Evolutionary conservation across 2,797 vertebrate genomes (phyloP), one percentile per base, ranked within the genome.

Genomic region (Myotis planiceps): DNA sequence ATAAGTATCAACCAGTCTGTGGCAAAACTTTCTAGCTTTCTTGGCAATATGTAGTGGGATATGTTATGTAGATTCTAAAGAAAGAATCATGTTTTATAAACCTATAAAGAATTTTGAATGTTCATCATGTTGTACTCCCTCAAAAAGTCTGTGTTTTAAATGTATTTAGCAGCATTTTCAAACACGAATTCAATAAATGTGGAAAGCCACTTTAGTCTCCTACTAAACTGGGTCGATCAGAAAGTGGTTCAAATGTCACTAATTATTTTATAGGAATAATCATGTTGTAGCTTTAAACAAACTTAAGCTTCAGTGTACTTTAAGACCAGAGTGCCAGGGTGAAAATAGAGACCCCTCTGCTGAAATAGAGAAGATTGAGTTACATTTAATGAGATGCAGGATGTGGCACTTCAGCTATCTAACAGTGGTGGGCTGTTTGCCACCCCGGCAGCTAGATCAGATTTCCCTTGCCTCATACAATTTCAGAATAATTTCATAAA

Each of bases 401-500:
- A 97, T 92, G 90, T 78, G 90, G 97, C 97, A 96, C 97, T 92
- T 92, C 85, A 97, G 97, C 98, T 96, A 97, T 97, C 96, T 97
- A 87, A 92, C 83, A 91, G 94, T 32, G 82, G 84, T n/a, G 47
- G 84, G 42, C 96, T 96, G 92, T 91, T 95, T 97, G 97, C 96
- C 98, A 93, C 94, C 76, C 96, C 93, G 96, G 93, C 79, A 96
- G 85, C 96, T 83, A 97, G 97, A 97, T 98, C 92, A 82, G 72
- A 88, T 66, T 84, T 95, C 98, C 95, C 90, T 93, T 96, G 84
- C 0, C 4, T 96, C 96, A 83, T 80, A 39, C 66, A 53, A 96
- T 97, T 97, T 87, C 96, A 97, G 97, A 96, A 97, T 96, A 76
- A 96, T 98, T 98, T 97, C 88, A 98, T 97, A 96, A 98, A 98